A percentile compares a stretch with the other conserved stretches of the same genome.
phyloP scores from a whole-genome alignment of 2,113 vertebrate genomes.

The Anguilla rostrata region DNA sequence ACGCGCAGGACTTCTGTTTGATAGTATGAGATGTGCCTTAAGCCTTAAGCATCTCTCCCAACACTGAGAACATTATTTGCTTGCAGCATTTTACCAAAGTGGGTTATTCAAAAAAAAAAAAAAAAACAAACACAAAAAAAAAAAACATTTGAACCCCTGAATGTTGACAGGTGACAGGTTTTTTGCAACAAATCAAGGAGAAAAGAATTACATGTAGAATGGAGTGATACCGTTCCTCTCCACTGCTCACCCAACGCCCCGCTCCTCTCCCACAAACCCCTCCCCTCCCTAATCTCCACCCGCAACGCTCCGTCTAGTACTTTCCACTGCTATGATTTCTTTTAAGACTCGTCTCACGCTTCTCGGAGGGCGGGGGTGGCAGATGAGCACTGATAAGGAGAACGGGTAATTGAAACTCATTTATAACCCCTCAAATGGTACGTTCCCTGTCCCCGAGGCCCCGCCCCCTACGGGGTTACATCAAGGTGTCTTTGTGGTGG shows the following conservation, averaged over 20 bases:
- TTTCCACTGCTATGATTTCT: constrained; percentile 10
- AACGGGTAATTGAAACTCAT: constrained; percentile 62
- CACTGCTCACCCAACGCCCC: constrained; percentile 47
- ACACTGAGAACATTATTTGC: constrained; percentile 58
- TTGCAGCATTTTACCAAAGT: constrained; percentile 69
- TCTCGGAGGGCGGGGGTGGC: constrained; percentile 50
- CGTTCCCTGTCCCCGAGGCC: constrained; percentile 5
- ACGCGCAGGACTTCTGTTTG: constrained; percentile 41
- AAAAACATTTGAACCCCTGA: constrained; percentile 64
- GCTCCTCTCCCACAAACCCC: background rate
- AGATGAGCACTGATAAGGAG: constrained; percentile 62
- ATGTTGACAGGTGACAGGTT: constrained; percentile 62
- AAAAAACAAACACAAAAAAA: constrained; percentile 15
- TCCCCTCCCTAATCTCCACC: background rate
- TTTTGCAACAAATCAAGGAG: constrained; percentile 59
- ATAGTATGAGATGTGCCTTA: constrained; percentile 40
- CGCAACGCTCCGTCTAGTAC: constrained; percentile 22
- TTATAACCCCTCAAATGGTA: background rate
- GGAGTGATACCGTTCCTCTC: constrained; percentile 54
- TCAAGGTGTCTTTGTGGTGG: constrained; percentile 95
- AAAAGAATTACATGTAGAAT: constrained; percentile 21
- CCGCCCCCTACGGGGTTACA: constrained; percentile 62
- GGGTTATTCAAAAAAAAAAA: constrained; percentile 64
- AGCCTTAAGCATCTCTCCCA: constrained; percentile 61
- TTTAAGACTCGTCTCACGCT: constrained; percentile 74